Conservation (phyloP, 2,797 vertebrate species). For the Lepilemur ruficaudatus region DNA sequence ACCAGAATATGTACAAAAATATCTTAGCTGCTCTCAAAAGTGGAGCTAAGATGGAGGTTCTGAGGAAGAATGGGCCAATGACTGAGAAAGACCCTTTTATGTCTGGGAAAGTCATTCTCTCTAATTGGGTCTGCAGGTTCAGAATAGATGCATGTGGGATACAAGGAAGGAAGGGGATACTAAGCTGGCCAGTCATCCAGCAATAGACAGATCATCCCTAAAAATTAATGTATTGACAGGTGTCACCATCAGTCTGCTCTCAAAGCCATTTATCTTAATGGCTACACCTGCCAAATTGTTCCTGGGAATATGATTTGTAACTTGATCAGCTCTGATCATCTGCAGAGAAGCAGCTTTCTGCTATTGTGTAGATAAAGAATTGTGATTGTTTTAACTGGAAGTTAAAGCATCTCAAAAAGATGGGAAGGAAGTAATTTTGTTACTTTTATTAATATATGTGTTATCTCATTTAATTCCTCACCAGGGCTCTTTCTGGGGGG, state of each 20-base stretch:
- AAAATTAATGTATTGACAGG: neutral
- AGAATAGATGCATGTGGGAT: neutral
- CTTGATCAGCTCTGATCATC: neutral
- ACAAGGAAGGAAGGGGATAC: neutral
- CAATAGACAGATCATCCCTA: neutral
- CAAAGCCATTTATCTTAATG: neutral
- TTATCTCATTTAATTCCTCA: neutral
- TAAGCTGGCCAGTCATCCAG: neutral
- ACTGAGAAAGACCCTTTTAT: neutral
- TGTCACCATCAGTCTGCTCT: neutral
- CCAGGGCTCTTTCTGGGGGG: neutral
- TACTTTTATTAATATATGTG: neutral
- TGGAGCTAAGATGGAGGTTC: neutral
- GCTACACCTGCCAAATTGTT: neutral
- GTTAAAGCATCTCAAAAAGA: slow-evolving; percentile 10
- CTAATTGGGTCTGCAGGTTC: neutral
- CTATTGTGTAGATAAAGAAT: neutral
- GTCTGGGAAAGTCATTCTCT: neutral
- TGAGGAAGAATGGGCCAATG: neutral
- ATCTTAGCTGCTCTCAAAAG: neutral
- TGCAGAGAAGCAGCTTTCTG: neutral
- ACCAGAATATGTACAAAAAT: neutral
- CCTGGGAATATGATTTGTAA: neutral
- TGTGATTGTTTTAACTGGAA: neutral
- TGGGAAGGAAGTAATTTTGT: neutral